Base-by-base conservation (phyloP, 2,113 vertebrate genomes). In the Gallinago jamesoni region DNA sequence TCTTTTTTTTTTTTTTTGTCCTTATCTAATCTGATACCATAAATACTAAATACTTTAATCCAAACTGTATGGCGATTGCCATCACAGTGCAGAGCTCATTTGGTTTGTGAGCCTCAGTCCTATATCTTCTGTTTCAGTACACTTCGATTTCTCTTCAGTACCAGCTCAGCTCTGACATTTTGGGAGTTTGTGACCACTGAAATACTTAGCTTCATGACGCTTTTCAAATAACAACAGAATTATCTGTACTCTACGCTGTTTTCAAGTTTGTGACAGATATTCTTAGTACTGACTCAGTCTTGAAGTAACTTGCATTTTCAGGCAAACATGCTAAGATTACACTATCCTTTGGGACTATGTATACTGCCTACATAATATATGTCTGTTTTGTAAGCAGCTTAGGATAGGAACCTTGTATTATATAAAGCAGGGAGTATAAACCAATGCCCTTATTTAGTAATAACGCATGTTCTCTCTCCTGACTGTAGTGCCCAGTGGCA, bases 401-500 rank as follows among this genome's bases (percentile, higher is more conserved):
- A 91, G 66, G 80, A 47, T 63, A 84, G 77, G 47, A 53, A 60
- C 47, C 39, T 17, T 45, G 48, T 70, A 91, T 94, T 84, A 82
- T 35, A 64, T 81, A 69, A 89, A 94, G 68, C 5, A 11, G 37
- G 57, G 52, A 0, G 1, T 59, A 94, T 75, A 93, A 68, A 72
- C 27, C 69, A 68, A 63, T 94, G 91, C 13, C 93, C 81, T 95
- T 95, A 93, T 84, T 92, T 95, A 94, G 93, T 56, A 92, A 81
- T 75, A 95, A 77, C 48, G 30, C 76, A 17, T 68, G 80, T 66
- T 94, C 79, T 48, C 33, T 28, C 33, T 89, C 47, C 64, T 63
- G 73, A 63, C 64, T 67, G 43, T 48, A 72, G 47, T n/a, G 79
- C 59, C 80, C 27, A 4, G 85, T 81, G 68, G 60, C 91, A 94